Evolutionary conservation across 2,888 invertebrate genomes (phyloP).

Genomic region (Orgyia antiqua): DNA sequence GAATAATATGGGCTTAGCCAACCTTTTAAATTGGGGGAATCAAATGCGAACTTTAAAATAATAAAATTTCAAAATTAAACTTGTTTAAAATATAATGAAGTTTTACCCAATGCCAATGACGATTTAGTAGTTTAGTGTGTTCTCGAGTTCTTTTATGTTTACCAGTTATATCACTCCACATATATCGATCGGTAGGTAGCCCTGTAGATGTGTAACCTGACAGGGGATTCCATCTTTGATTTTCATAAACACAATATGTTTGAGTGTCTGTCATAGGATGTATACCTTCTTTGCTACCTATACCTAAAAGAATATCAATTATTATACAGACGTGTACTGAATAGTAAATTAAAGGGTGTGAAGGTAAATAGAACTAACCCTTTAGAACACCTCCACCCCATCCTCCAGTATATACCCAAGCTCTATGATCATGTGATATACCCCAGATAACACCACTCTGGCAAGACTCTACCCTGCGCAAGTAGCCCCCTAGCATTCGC

Average conservation of each 20-base stretch:
- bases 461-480: slow-evolving; percentile 87
- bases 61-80: too few species aligned
- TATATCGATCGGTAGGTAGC: slow-evolving; percentile 90
- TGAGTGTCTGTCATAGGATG: slow-evolving; percentile 90
- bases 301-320: slow-evolving; percentile 31
- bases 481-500: slow-evolving; percentile 92
- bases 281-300: slow-evolving; percentile 64
- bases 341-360: neutral
- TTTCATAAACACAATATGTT: slow-evolving; percentile 94
- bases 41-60: too few species aligned
- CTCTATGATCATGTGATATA: slow-evolving; percentile 90
- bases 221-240: slow-evolving; percentile 96
- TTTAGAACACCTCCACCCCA: slow-evolving; percentile 91
- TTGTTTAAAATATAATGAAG: too few species aligned
- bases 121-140: slow-evolving; percentile 89
- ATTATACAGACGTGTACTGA: neutral
- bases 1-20: too few species aligned
- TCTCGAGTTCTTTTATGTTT: slow-evolving; percentile 90
- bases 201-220: slow-evolving; percentile 92
- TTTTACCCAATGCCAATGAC: slow-evolving; percentile 93
- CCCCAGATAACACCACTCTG: slow-evolving; percentile 93
- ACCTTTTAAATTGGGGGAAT: too few species aligned
- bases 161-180: slow-evolving; percentile 95
- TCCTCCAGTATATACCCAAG: slow-evolving; percentile 94
- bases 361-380: slow-evolving; percentile 48